Percentiles rank a stretch among this genome's conserved stretches.
These are phyloP conservation scores for Prietella phreatophila DNA, from an alignment of 2,113 vertebrate genomes.

Conservation along the genomic window DNA sequence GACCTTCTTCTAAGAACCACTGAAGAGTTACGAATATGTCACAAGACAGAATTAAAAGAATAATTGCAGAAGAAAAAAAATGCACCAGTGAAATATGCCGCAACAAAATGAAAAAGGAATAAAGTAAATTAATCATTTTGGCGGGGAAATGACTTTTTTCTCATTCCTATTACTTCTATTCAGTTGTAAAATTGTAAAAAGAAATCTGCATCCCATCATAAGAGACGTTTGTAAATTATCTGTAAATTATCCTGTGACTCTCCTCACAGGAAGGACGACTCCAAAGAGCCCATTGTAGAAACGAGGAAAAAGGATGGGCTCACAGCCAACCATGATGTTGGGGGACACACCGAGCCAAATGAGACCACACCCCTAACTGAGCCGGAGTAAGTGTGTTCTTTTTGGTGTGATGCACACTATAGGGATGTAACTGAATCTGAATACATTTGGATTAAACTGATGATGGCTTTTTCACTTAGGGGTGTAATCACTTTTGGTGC, in stretches of 20 bases:
- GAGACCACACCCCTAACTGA: slow-evolving; percentile 96
- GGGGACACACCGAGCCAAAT: slow-evolving; percentile 89
- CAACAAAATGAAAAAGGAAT: not conserved
- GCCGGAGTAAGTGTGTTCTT: slow-evolving; percentile 84
- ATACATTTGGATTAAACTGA: not conserved
- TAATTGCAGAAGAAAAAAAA: not conserved
- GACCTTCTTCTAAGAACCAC: not conserved
- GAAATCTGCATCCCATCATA: not conserved
- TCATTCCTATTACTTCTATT: not conserved
- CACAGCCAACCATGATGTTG: slow-evolving; percentile 92
- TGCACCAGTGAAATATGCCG: not conserved
- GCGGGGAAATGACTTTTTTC: not conserved
- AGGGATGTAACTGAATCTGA: not conserved
- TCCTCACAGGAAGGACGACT: slow-evolving; percentile 87
- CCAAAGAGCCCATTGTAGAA: slow-evolving; percentile 97
- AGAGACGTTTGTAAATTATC: not conserved
- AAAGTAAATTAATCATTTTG: not conserved
- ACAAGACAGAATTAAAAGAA: not conserved
- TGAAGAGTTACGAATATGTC: not conserved
- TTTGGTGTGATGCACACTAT: not conserved
- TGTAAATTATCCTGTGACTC: slow-evolving; percentile 9
- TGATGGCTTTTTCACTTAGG: not conserved
- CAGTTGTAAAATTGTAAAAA: not conserved
- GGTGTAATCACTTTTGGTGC: too few species aligned
- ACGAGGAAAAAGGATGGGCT: slow-evolving; percentile 90